These are phyloP conservation scores for Caiman crocodilus DNA, from an alignment of 2,797 vertebrate species.

Conservation along the genomic window DNA sequence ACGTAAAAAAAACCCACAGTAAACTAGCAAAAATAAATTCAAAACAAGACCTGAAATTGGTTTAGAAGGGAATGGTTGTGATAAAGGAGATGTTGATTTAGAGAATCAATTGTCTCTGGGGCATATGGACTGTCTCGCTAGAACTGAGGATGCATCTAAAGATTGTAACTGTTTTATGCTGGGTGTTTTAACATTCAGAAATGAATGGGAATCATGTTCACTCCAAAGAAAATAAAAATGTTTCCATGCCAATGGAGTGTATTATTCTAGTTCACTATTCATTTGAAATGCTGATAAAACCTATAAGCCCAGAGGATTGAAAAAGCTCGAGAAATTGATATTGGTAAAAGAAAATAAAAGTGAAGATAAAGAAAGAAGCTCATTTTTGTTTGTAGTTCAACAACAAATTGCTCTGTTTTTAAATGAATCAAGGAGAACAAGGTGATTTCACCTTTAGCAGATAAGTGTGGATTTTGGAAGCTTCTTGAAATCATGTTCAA, in stretches of 20 bases:
- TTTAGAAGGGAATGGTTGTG: slow-evolving; percentile 20
- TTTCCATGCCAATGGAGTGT: background rate
- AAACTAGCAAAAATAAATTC: slow-evolving; percentile 29
- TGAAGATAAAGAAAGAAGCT: slow-evolving; percentile 23
- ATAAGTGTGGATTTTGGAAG: background rate
- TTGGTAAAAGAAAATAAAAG: slow-evolving; percentile 38
- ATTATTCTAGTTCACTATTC: slow-evolving; percentile 35
- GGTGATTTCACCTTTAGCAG: slow-evolving; percentile 18
- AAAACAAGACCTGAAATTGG: slow-evolving; percentile 33
- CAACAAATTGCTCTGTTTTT: slow-evolving; percentile 14
- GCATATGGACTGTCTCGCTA: background rate
- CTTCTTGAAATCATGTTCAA: slow-evolving; percentile 27
- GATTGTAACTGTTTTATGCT: background rate
- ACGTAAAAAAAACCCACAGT: background rate
- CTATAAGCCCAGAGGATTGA: background rate
- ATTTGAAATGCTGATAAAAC: slow-evolving; percentile 31
- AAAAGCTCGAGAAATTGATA: slow-evolving; percentile 20
- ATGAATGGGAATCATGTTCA: slow-evolving; percentile 6
- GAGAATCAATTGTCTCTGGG: slow-evolving; percentile 22
- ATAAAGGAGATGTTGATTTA: slow-evolving; percentile 35
- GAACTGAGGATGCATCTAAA: background rate
- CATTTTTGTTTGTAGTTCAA: slow-evolving; percentile 4
- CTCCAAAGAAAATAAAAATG: background rate
- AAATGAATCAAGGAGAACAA: slow-evolving; percentile 28
- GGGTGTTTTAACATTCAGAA: slow-evolving; percentile 33